Evolutionary conservation across 2,888 invertebrate species (phyloP).

Genomic region (Ectropis crepuscularia): DNA sequence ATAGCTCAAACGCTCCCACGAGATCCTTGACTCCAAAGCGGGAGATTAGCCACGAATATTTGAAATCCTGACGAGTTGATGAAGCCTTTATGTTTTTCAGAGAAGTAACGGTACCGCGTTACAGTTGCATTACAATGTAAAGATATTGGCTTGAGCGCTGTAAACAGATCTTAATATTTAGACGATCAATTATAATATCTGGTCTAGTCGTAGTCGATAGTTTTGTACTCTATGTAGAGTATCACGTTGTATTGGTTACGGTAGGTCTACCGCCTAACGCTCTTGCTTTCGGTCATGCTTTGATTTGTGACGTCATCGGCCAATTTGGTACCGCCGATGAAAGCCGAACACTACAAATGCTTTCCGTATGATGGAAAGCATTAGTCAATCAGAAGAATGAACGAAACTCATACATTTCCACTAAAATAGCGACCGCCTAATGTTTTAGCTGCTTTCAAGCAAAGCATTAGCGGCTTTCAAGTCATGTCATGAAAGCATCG

Average conservation of each 20-base stretch:
- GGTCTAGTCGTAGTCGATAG: background rate
- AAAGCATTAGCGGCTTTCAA: too few relatives aligned
- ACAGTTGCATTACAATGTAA: constrained; percentile 41
- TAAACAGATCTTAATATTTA: constrained; percentile 16
- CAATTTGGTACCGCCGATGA: too few relatives aligned
- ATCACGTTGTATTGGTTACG: constrained; percentile 48
- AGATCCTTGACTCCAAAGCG: constrained; percentile 60
- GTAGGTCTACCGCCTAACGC: too few relatives aligned
- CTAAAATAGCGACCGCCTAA: too few relatives aligned
- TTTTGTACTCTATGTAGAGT: constrained; percentile 25
- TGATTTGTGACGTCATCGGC: too few relatives aligned
- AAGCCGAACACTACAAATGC: too few relatives aligned
- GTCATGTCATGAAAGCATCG: too few relatives aligned
- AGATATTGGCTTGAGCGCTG: constrained; percentile 9
- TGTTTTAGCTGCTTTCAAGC: too few relatives aligned
- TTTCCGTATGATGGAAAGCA: too few relatives aligned
- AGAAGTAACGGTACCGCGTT: constrained; percentile 40
- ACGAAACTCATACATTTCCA: too few relatives aligned
- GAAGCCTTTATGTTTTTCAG: constrained; percentile 35
- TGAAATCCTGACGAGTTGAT: background rate
- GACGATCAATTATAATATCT: constrained; percentile 3
- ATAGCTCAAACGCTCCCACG: constrained; percentile 66
- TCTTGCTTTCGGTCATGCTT: too few relatives aligned
- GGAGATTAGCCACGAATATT: constrained; percentile 39
- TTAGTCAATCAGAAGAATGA: too few relatives aligned